Evolutionary conservation across 2,797 vertebrate genomes (phyloP).

Genomic region (Myotis daubentonii): DNA sequence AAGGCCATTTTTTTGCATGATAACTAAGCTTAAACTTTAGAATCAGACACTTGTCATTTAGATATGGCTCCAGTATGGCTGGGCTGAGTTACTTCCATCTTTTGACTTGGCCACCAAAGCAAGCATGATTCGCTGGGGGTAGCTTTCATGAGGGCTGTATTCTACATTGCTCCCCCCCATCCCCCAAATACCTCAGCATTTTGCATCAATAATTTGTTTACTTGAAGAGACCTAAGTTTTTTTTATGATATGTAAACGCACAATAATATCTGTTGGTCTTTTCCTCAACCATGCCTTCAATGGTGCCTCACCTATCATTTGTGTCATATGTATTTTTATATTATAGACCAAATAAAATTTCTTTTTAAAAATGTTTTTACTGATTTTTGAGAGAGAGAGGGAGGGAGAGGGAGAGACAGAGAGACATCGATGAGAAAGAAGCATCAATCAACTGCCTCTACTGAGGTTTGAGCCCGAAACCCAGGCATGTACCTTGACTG

Average conservation of each 20-base stretch:
- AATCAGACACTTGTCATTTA: slow-evolving; percentile 71
- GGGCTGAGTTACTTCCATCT: slow-evolving; percentile 49
- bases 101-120: slow-evolving; percentile 28
- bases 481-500: not conserved
- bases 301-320: not conserved
- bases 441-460: not conserved
- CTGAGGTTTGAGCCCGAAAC: not conserved
- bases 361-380: not conserved
- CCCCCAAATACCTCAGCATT: not conserved
- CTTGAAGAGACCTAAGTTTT: not conserved
- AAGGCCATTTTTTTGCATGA: slow-evolving; percentile 80
- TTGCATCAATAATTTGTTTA: slow-evolving; percentile 31
- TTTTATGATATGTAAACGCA: not conserved
- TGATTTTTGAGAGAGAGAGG: not conserved
- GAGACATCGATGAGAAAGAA: not conserved
- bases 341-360: not conserved
- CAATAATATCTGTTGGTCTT: not conserved
- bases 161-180: not conserved
- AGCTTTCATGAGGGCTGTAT: slow-evolving; percentile 13
- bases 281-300: not conserved
- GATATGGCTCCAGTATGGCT: slow-evolving; percentile 64
- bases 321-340: not conserved
- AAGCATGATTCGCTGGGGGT: not conserved
- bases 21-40: slow-evolving; percentile 66
- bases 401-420: not conserved